Evolutionary conservation across 2,113 vertebrate genomes (phyloP).

Genomic region (Caretta caretta): DNA sequence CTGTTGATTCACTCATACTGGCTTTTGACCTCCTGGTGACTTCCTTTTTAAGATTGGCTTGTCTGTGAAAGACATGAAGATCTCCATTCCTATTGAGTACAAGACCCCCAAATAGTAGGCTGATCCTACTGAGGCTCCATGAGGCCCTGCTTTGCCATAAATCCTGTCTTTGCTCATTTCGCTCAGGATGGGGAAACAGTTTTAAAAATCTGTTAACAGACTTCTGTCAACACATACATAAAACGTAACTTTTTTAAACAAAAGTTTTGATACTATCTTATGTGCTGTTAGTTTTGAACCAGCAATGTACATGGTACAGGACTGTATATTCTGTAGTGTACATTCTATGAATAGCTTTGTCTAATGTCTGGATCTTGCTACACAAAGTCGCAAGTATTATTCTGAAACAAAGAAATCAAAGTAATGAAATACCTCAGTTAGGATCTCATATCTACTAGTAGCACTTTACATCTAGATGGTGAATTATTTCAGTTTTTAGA

Average conservation of each 20-base stretch:
- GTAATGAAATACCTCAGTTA: background rate
- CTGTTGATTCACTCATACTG: background rate
- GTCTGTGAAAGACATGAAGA: background rate
- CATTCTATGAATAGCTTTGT: background rate
- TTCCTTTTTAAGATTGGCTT: background rate
- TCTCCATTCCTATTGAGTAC: background rate
- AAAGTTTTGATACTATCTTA: background rate
- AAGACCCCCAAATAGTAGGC: background rate
- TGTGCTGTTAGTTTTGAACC: background rate
- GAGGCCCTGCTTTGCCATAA: background rate
- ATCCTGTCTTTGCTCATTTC: background rate
- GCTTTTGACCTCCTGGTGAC: background rate
- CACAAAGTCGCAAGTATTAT: background rate
- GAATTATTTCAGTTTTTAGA: background rate
- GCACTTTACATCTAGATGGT: background rate
- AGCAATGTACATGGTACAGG: background rate
- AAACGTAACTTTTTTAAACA: background rate
- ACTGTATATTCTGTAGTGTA: background rate
- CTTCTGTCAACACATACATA: fast-evolving
- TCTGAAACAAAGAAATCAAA: background rate
- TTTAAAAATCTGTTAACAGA: background rate
- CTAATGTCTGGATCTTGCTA: background rate
- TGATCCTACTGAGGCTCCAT: background rate
- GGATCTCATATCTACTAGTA: background rate
- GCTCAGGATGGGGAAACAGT: background rate